Evolutionary conservation across 2,888 invertebrate genomes (phyloP).

Genomic region (Catocala fraxini): DNA sequence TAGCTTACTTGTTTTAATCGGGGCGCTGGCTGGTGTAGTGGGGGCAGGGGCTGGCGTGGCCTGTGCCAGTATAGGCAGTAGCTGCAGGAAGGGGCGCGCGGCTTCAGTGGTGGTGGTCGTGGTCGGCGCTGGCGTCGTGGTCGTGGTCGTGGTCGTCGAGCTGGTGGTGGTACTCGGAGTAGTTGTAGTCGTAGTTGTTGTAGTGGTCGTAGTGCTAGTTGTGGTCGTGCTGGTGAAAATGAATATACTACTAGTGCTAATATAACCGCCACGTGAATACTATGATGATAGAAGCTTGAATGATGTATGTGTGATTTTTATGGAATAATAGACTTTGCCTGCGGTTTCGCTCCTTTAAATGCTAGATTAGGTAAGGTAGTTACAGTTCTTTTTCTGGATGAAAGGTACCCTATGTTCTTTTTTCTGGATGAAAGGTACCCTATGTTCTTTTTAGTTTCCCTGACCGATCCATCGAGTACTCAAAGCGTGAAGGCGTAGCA

Average conservation of each 20-base stretch:
- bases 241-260: slow-evolving; percentile 58
- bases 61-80: slow-evolving; percentile 74
- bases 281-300: slow-evolving; percentile 18
- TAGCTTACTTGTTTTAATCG: slow-evolving; percentile 67
- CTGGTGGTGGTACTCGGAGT: slow-evolving; percentile 78
- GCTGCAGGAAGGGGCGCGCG: slow-evolving; percentile 76
- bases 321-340: too few relatives aligned
- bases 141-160: slow-evolving; percentile 67
- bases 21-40: slow-evolving; percentile 41
- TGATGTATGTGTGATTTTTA: not conserved
- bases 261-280: slow-evolving; percentile 1
- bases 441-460: too few relatives aligned
- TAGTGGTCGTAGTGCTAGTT: slow-evolving; percentile 67
- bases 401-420: too few relatives aligned
- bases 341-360: too few relatives aligned
- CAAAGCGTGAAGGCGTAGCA: too few relatives aligned
- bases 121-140: slow-evolving; percentile 61
- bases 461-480: too few relatives aligned
- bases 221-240: slow-evolving; percentile 64
- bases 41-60: slow-evolving; percentile 57
- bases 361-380: too few relatives aligned
- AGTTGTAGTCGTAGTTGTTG: slow-evolving; percentile 73
- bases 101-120: slow-evolving; percentile 61
- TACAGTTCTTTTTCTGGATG: too few relatives aligned
- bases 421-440: too few relatives aligned